Base-by-base conservation (phyloP, 2,888 invertebrate genomes). In the Oscheius onirici region DNA sequence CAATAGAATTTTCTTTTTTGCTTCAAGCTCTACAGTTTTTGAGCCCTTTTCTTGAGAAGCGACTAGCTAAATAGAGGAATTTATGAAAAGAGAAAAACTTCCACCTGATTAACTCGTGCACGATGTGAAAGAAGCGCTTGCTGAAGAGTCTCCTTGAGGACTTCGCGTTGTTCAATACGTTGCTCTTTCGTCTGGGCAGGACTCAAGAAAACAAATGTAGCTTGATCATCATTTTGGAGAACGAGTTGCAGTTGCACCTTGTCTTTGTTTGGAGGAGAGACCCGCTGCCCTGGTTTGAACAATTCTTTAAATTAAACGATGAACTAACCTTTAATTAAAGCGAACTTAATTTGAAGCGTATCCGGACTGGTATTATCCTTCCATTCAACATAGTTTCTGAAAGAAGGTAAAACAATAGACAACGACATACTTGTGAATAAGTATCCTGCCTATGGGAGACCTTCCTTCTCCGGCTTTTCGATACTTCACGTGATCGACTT, bases 181-280 rank as follows among this genome's bases (percentile, higher is more conserved):
- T 92, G 92, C 40, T 92, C 92, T 28, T 92, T 90, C 6, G 60
- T 63, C 0, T 96, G 95, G 60, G 91, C 92, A 3, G 94, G 92
- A 89, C 95, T 94, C 58, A 93, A 93, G 89, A 99, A 99, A 88
- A 97, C 97, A 90, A 99, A 99, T 15, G 97, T 97, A 2, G 95
- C 78, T 73, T 82, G 79, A 17, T 85, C 85, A 5, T 83, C 95
- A 90, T 94, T 95, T 83, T 97, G 94, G 76, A 99, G 90, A 22
- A 96, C 95, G 22, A 97, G 92, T 91, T 99, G 99, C 17, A 99
- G 90, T 88, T 99, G 99, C 69, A 99, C 94, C 90, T 99, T 99
- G 28, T 95, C 93, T 89, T 99, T 99, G 28, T 95, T 95, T 84
- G 93, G 95, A 0, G 97, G 96, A 10, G 91, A 91, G 83, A 99